Base-by-base conservation (phyloP, 2,888 invertebrate genomes). In the Tineola bisselliella region DNA sequence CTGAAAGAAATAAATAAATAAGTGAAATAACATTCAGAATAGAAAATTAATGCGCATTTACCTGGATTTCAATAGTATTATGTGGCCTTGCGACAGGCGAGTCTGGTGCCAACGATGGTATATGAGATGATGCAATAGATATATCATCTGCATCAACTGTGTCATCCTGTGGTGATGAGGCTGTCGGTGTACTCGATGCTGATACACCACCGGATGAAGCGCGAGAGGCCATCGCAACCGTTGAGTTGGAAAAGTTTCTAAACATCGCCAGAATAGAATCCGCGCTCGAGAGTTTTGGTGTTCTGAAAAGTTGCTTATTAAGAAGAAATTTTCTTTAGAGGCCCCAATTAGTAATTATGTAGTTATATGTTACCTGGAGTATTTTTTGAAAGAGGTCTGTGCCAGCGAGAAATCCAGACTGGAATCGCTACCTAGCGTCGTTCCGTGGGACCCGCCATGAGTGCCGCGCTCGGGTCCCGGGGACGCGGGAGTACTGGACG, bases 231-330 rank as follows among this genome's bases (percentile, higher is more conserved):
- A 88, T 88, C 48, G 89, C 89, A 2, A 90, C 89, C 62, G 88
- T 89, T 59, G 90, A 89, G 17, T 91, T 91, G 15, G 92, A 91
- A 72, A 92, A 92, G 71, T 91, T 93, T 61, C 92, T 86, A 73
- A 94, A 93, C 91, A 94, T 93, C 10, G 93, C 92, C 63, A 93
- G 77, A 65, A 94, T 92, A 0, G 93, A 93, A 76, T 94, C 94
- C 10, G 94, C 93, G 70, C 92, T 93, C 30, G 93, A 90, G 59
- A 92, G 91, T 76, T 92, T 93, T 65, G 90, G 88, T 57, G 88
- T 81, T 68, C 87, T 81, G 69, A 31, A 31, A 31, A 31, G 31
- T n/a, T n/a, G n/a, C n/a, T n/a, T n/a, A n/a, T n/a, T n/a, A n/a
- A n/a, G n/a, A n/a, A n/a, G n/a, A n/a, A n/a, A n/a, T n/a, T n/a